Evolutionary conservation across 2,888 invertebrate genomes (phyloP).

Genomic region (Amphipyra berbera): DNA sequence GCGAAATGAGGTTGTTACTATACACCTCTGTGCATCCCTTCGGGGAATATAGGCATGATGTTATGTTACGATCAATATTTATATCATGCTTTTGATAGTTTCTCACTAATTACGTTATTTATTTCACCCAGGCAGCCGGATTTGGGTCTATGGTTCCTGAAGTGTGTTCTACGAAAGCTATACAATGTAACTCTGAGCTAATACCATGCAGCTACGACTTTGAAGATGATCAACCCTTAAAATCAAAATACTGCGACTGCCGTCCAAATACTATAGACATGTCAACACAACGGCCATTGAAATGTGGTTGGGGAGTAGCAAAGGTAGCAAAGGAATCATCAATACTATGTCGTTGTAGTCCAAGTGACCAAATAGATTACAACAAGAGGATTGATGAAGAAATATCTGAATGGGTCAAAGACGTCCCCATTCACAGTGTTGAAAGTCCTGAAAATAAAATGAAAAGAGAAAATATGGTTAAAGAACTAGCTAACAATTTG

Average conservation of each 20-base stretch:
- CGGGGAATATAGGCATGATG: too few species aligned
- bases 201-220: constrained; percentile 1
- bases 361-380: constrained; percentile 25
- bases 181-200: constrained; percentile 25
- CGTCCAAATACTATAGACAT: not conserved
- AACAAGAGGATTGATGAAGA: constrained; percentile 48
- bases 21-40: too few species aligned
- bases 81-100: not conserved
- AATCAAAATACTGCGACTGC: constrained; percentile 9
- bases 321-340: not conserved
- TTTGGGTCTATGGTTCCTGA: not conserved
- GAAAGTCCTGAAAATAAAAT: constrained; percentile 53
- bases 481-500: constrained; percentile 54
- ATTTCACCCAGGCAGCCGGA: too few species aligned
- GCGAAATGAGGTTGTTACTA: too few species aligned
- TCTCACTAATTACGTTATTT: not conserved
- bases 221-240: not conserved
- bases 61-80: too few species aligned
- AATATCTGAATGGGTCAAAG: constrained; percentile 63
- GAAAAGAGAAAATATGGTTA: constrained; percentile 54
- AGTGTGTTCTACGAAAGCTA: constrained; percentile 11
- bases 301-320: not conserved
- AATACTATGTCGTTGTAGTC: constrained; percentile 2
- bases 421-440: constrained; percentile 63
- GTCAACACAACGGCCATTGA: not conserved